phyloP scores from a whole-genome alignment of 1,140 invertebrate genomes.

The Acromyrmex echinatior region DNA sequence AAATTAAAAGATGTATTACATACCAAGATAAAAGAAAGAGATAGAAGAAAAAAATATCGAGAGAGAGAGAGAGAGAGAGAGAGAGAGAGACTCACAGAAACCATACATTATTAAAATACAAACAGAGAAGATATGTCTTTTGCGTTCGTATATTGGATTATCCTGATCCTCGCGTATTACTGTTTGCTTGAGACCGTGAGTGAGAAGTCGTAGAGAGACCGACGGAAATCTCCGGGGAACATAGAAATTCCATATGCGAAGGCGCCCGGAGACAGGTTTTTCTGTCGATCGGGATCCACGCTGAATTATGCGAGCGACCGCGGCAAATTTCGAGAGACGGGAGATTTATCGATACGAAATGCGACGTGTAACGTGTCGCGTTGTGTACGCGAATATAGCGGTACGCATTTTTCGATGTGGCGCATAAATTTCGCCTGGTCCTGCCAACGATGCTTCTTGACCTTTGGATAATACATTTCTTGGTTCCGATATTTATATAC shows the following conservation, averaged over 20 bases:
- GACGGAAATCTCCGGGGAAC: conserved; percentile 53
- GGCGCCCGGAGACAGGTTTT: conserved; percentile 49
- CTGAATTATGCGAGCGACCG: conserved; percentile 48
- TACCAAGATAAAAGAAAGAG: too few relatives aligned
- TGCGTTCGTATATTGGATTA: conserved; percentile 46
- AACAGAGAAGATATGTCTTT: conserved; percentile 46
- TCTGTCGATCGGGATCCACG: conserved; percentile 32
- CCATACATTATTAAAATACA: conserved; percentile 55
- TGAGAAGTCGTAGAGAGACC: neutral
- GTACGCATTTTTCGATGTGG: conserved; percentile 58
- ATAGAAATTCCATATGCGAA: conserved; percentile 56
- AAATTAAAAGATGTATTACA: too few relatives aligned
- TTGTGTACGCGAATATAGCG: conserved; percentile 16
- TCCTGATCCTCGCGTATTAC: conserved; percentile 42
- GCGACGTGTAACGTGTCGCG: conserved; percentile 38
- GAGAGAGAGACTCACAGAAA: neutral
- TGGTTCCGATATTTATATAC: neutral
- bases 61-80: neutral
- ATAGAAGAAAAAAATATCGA: neutral
- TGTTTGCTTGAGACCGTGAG: conserved; percentile 40
- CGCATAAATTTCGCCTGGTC: conserved; percentile 59
- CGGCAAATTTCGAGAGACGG: conserved; percentile 43
- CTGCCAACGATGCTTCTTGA: neutral
- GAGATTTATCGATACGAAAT: conserved; percentile 65
- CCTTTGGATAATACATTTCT: conserved; percentile 54